Percentiles rank a stretch among this genome's conserved stretches.
Evolutionary conservation across 2,113 vertebrate species (phyloP).

Genomic region (Vidua chalybeata): DNA sequence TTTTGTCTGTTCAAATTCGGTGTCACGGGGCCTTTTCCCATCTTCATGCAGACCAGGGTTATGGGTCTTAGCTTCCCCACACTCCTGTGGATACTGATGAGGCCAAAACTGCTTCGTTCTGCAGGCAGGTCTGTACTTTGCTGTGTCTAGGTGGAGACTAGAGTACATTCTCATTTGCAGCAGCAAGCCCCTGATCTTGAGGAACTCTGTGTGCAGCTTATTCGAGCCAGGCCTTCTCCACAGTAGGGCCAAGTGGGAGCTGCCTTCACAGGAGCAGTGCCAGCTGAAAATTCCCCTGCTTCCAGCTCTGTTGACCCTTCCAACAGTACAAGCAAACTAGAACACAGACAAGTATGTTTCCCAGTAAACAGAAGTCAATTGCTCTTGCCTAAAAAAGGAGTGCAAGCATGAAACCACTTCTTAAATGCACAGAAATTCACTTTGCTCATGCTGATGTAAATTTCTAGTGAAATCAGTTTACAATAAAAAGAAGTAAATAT

Average conservation of each 20-base stretch:
- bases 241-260: neutral
- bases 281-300: neutral
- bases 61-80: neutral
- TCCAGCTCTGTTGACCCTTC: neutral
- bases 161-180: neutral
- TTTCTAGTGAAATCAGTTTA: neutral
- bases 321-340: neutral
- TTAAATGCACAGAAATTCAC: neutral
- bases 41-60: rapidly evolving
- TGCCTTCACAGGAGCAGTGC: neutral
- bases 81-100: neutral
- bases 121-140: neutral
- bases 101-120: rapidly evolving
- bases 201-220: neutral
- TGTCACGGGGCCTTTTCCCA: neutral
- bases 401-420: neutral
- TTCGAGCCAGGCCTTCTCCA: neutral
- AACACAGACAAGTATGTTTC: neutral
- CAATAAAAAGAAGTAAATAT: neutral
- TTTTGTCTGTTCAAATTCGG: neutral
- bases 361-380: conserved; percentile 6
- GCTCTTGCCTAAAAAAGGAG: conserved; percentile 3
- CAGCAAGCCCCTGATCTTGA: neutral
- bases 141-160: neutral
- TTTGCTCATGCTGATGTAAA: neutral